Conservation (phyloP, 2,888 invertebrate species). For the Dugesia japonica region DNA sequence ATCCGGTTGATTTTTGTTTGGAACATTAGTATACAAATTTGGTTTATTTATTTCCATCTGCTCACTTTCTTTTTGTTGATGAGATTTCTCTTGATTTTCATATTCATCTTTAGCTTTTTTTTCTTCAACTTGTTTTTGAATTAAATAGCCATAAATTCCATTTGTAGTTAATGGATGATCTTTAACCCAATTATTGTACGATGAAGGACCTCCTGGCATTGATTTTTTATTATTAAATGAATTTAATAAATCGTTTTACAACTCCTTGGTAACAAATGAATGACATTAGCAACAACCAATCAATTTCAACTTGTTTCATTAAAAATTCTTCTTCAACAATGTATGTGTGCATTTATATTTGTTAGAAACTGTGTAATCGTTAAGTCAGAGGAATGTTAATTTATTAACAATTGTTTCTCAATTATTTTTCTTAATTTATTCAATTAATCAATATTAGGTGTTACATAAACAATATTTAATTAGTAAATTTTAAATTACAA, state of each 20-base stretch:
- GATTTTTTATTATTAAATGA: background rate
- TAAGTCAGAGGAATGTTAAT: too few relatives aligned
- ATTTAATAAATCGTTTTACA: background rate
- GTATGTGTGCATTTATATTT: too few relatives aligned
- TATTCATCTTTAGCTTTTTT: background rate
- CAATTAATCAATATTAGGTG: too few relatives aligned
- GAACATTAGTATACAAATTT: background rate
- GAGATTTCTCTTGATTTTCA: background rate
- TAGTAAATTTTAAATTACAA: too few relatives aligned
- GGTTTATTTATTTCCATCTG: background rate
- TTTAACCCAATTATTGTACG: conserved; percentile 16
- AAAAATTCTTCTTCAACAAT: too few relatives aligned
- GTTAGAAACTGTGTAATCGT: too few relatives aligned
- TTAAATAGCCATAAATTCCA: background rate
- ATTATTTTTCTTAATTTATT: too few relatives aligned
- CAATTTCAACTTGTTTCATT: too few relatives aligned
- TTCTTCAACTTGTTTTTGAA: background rate
- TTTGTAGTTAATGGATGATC: conserved; percentile 23
- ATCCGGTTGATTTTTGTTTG: background rate
- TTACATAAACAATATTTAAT: too few relatives aligned
- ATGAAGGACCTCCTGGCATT: conserved; percentile 7
- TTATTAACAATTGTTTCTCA: too few relatives aligned
- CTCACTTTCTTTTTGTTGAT: background rate
- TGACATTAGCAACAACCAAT: background rate
- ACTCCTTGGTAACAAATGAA: background rate